Percentiles rank a stretch among this genome's conserved stretches.
phyloP scores from a whole-genome alignment of 2,113 vertebrate genomes.

The Elephantulus edwardii region DNA sequence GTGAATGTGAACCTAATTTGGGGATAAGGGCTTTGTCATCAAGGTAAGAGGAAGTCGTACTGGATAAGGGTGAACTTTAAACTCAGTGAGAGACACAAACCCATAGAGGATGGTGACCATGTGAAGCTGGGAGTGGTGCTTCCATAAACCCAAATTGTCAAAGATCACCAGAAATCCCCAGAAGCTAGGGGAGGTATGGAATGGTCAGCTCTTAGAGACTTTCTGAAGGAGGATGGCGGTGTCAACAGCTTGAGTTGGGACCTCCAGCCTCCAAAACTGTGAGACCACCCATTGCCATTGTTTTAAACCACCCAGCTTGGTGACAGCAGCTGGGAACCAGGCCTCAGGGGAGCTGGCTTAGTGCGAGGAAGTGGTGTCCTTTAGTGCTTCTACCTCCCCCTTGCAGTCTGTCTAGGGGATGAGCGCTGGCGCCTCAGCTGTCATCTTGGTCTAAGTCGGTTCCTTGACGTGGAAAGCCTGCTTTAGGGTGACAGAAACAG shows the following conservation, averaged over 20 bases:
- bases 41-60: not conserved
- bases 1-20: not conserved
- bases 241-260: not conserved
- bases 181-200: not conserved
- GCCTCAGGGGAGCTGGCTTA: not conserved
- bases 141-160: not conserved
- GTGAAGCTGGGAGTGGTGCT: not conserved
- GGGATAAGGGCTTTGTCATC: not conserved
- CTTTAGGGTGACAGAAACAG: not conserved
- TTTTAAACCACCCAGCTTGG: not conserved
- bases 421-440: not conserved
- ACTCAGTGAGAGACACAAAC: not conserved
- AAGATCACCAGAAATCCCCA: not conserved
- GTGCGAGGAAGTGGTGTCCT: not conserved
- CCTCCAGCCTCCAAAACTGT: not conserved
- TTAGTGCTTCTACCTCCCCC: not conserved
- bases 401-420: not conserved
- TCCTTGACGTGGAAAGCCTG: not conserved
- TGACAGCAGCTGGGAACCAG: not conserved
- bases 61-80: not conserved
- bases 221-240: not conserved
- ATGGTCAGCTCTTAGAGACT: not conserved
- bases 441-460: not conserved
- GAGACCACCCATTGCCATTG: not conserved
- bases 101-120: not conserved